Base-by-base conservation (phyloP, 2,797 vertebrate species). In the Hydrolagus colliei region DNA sequence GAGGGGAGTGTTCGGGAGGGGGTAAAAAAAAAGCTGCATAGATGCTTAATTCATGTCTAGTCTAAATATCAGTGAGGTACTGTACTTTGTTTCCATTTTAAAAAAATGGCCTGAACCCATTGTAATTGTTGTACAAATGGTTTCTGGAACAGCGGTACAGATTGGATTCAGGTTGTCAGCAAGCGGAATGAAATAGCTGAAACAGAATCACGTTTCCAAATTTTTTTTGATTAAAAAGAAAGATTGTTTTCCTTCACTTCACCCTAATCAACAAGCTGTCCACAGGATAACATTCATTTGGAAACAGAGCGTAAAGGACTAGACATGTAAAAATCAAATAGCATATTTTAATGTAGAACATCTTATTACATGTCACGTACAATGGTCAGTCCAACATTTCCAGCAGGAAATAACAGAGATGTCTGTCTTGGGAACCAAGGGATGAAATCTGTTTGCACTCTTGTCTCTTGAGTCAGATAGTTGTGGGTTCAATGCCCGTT, bases 41-140 rank as follows among this genome's bases (percentile, higher is more conserved):
- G 32, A 35, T 10, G 41, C 65, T 20, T 71, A 41, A 84, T 84
- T 84, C 68, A 71, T 16, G 63, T 68, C 35, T 18, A 67, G 9
- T 68, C 63, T 71, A 35, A 84, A 84, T 68, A 80, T 71, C 41
- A 84, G 68, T 67, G 68, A 59, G 27, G 65, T 71, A 32, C 27
- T 41, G 20, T 41, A 18, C 41, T 52, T n/a, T n/a, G n/a, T n/a
- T n/a, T n/a, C n/a, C n/a, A n/a, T 52, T 5, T 52, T 35, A 84
- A 84, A 77, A 68, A 41, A 18, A 32, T 68, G 6, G 16, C 5
- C 27, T 82, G 63, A 41, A n/a, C n/a, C n/a, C n/a, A n/a, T n/a
- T n/a, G 27, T 18, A 12, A 35, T 32, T 67, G 32, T 35, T 10
- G 71, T 41, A 20, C 41, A 18, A 71, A 84, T 18, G 32, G 20